Evolutionary conservation across 2,888 invertebrate genomes (phyloP).

Genomic region (Drosophila prostipennis): DNA sequence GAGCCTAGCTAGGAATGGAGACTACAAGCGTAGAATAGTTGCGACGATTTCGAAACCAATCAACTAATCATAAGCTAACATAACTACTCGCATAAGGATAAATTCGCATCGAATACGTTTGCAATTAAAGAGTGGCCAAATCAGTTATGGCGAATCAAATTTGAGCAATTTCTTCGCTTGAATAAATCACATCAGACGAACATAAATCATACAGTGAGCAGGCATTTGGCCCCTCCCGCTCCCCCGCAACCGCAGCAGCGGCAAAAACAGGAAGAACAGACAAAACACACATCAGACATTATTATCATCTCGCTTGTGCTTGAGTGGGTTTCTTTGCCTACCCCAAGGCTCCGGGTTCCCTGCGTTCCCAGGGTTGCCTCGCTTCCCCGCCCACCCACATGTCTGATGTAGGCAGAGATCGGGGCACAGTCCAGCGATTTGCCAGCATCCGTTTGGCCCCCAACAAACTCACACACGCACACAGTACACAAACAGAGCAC

Average conservation of each 20-base stretch:
- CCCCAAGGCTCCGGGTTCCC: conserved; percentile 45
- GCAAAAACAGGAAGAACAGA: conserved; percentile 51
- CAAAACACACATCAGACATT: conserved; percentile 79
- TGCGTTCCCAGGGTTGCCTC: conserved; percentile 23
- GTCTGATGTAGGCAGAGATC: conserved; percentile 61
- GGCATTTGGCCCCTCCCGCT: conserved; percentile 38
- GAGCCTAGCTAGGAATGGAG: too few species aligned
- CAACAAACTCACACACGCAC: conserved; percentile 2
- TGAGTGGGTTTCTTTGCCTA: conserved; percentile 81
- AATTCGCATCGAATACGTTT: background rate
- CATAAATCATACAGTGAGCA: conserved; percentile 79
- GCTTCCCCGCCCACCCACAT: conserved; percentile 40
- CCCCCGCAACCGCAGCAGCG: conserved; percentile 23
- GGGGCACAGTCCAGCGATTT: conserved; percentile 59
- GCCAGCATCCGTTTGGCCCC: conserved; percentile 53
- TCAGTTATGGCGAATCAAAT: conserved; percentile 73
- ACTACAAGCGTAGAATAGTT: too few species aligned
- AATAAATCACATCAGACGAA: conserved; percentile 81
- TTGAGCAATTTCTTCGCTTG: conserved; percentile 75
- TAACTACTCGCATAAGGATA: too few species aligned
- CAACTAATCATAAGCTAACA: too few species aligned
- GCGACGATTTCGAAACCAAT: too few species aligned
- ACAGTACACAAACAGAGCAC: conserved; percentile 4
- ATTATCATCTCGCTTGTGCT: conserved; percentile 84
- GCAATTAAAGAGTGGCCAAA: conserved; percentile 60